These are phyloP conservation scores for Cepaea nemoralis DNA, from an alignment of 1,140 invertebrate species.

Conservation along the genomic window DNA sequence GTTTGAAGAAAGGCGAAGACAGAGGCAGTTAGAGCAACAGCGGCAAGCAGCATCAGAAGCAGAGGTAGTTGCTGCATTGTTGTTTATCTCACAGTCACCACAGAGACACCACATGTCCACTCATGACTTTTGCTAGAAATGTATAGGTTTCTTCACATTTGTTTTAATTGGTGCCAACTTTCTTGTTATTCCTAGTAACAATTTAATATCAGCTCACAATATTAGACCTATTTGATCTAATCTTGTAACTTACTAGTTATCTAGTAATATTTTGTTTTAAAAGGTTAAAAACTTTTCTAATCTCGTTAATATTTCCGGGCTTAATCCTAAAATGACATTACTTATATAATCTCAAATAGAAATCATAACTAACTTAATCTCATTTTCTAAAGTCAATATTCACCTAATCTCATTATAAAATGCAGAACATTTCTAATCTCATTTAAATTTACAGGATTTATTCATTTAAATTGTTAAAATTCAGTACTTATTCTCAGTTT, in stretches of 20 bases:
- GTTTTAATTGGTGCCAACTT: background rate
- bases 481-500: too few species aligned
- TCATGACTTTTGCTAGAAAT: conserved; percentile 16
- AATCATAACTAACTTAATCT: too few species aligned
- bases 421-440: too few species aligned
- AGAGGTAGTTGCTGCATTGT: conserved; percentile 68
- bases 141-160: background rate
- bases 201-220: background rate
- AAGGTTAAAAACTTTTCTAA: background rate
- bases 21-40: conserved; percentile 69
- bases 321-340: too few species aligned
- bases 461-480: too few species aligned
- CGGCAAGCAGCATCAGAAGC: conserved; percentile 67
- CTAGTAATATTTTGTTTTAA: background rate
- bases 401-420: too few species aligned
- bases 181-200: background rate
- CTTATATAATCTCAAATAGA: too few species aligned
- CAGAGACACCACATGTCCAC: conserved; percentile 40
- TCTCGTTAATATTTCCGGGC: background rate
- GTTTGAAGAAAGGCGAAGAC: conserved; percentile 88
- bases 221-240: background rate
- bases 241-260: background rate
- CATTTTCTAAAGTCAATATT: too few species aligned
- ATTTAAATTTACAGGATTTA: too few species aligned
- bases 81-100: conserved; percentile 58